These are phyloP conservation scores for Halichondria panicea DNA, from an alignment of 37 sponge, comb jelly and placozoan species.

Conservation along the genomic window DNA sequence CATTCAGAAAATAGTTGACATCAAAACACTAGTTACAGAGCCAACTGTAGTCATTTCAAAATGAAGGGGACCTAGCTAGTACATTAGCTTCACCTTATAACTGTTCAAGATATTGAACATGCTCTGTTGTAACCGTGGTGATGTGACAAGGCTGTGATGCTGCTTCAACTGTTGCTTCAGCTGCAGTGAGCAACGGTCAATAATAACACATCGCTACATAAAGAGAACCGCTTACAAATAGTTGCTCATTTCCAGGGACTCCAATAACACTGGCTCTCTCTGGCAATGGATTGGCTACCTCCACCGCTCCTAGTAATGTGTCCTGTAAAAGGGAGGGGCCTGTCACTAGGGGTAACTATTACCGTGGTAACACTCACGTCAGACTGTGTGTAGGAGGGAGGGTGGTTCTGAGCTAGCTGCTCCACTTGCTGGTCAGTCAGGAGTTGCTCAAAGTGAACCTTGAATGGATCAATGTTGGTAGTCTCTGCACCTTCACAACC, in stretches of 20 bases:
- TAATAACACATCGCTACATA: constrained; percentile 31
- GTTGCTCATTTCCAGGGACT: background rate
- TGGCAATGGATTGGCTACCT: too few relatives aligned
- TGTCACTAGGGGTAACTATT: background rate
- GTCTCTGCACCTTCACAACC: background rate
- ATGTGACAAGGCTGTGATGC: background rate
- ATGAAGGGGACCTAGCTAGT: constrained; percentile 4
- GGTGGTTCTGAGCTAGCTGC: constrained; percentile 9
- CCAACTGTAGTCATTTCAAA: background rate
- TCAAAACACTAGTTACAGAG: background rate
- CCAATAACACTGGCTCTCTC: too few relatives aligned
- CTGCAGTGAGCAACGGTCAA: constrained; percentile 18
- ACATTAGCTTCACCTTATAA: too few relatives aligned
- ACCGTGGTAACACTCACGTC: constrained; percentile 2
- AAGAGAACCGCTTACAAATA: background rate
- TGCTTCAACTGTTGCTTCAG: background rate
- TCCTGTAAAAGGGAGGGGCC: background rate
- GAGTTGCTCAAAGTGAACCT: constrained; percentile 44
- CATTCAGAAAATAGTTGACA: constrained; percentile 16
- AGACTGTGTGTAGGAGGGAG: constrained; percentile 7
- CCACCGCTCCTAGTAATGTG: too few relatives aligned
- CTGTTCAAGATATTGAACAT: constrained; percentile 29
- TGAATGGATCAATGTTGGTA: constrained; percentile 49
- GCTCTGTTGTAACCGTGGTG: constrained; percentile 38
- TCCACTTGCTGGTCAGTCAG: constrained; percentile 41